These are phyloP conservation scores for Microplitis manilae DNA, from an alignment of 2,888 invertebrate species.

Conservation along the genomic window DNA sequence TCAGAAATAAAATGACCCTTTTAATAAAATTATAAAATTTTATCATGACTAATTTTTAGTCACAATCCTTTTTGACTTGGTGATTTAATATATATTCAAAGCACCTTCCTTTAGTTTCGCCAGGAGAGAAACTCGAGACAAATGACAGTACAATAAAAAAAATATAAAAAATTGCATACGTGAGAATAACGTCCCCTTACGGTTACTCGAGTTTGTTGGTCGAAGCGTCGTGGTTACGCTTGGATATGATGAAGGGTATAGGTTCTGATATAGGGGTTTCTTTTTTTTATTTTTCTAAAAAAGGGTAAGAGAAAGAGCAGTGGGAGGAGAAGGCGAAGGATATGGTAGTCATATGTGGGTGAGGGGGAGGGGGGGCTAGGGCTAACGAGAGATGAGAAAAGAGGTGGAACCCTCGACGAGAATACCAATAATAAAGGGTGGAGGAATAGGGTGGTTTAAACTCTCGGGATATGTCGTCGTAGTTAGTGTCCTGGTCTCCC, in stretches of 20 bases:
- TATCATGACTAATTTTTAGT: slow-evolving; percentile 21
- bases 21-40: not conserved
- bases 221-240: not conserved
- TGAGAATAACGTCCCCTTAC: slow-evolving; percentile 58
- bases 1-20: slow-evolving; percentile 22
- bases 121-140: slow-evolving; percentile 70
- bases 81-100: slow-evolving; percentile 1
- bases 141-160: slow-evolving; percentile 68
- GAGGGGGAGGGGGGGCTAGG: slow-evolving; percentile 15
- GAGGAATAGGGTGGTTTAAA: slow-evolving; percentile 41
- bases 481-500: not conserved
- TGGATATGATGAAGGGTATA: not conserved
- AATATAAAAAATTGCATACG: slow-evolving; percentile 56
- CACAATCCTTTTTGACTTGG: slow-evolving; percentile 7
- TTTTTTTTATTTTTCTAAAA: not conserved
- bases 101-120: slow-evolving; percentile 48
- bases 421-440: slow-evolving; percentile 49
- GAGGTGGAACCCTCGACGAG: slow-evolving; percentile 42
- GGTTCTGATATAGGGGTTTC: not conserved
- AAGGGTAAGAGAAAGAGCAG: slow-evolving; percentile 45
- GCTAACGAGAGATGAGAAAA: not conserved
- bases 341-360: slow-evolving; percentile 30
- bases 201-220: not conserved
- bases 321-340: slow-evolving; percentile 15
- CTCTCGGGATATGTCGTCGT: slow-evolving; percentile 22